Evolutionary conservation across 2,113 vertebrate genomes (phyloP).

Genomic region (Thamnophis sirtalis): DNA sequence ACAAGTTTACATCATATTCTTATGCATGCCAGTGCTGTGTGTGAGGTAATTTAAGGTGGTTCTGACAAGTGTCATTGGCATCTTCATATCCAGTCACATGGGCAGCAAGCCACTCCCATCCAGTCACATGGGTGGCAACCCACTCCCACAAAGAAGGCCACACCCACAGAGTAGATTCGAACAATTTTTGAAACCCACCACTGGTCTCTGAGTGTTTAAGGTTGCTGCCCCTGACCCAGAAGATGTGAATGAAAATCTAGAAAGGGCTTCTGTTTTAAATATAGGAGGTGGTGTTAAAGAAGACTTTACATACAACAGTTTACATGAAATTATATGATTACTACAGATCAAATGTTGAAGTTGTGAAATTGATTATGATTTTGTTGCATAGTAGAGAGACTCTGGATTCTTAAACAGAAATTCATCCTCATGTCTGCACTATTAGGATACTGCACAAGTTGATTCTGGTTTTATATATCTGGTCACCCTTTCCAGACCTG

Average conservation of each 20-base stretch:
- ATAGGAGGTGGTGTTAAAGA: not conserved
- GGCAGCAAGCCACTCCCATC: no score
- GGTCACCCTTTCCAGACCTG: not conserved
- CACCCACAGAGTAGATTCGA: no score
- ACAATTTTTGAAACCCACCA: no score
- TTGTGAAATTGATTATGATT: not conserved
- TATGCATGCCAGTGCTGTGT: no score
- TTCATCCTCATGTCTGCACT: not conserved
- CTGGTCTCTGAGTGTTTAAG: no score
- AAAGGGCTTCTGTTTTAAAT: not conserved
- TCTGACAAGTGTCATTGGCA: no score
- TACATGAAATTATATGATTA: not conserved
- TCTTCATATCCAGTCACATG: no score
- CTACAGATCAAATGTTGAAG: not conserved
- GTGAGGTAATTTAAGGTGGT: no score
- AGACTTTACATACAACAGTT: not conserved
- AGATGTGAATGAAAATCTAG: not conserved
- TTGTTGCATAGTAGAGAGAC: not conserved
- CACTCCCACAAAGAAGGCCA: no score
- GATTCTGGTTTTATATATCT: not conserved
- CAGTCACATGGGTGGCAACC: no score
- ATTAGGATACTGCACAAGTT: not conserved
- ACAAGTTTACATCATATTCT: no score
- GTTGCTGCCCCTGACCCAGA: not conserved
- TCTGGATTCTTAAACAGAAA: not conserved